Base-by-base conservation (phyloP, 2,797 vertebrate species). In the Distichodus sexfasciatus region DNA sequence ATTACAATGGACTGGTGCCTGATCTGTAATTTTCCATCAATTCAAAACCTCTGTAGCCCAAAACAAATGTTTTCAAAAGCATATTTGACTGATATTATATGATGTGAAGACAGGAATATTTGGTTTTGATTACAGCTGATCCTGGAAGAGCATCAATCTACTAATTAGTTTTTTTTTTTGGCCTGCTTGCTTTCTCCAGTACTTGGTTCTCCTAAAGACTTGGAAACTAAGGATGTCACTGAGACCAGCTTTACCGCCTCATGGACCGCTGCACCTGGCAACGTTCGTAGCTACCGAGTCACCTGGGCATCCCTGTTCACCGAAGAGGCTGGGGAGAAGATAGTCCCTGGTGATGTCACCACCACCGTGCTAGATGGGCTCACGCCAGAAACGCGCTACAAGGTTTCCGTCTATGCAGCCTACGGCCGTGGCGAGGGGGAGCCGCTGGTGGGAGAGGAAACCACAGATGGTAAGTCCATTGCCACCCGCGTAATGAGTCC, bases 381-480 rank as follows among this genome's bases (percentile, higher is more conserved):
- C 71, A 95, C 91, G 66, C 94, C 95, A 9, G 97, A 98, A 81
- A 99, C 96, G 36, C 97, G 93, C 74, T 99, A 99, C 77, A 91
- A 89, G 79, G 88, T 99, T 85, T 95, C 93, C 29, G 93, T 99
- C 55, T 93, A 90, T 43, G 96, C 96, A 47, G 80, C 67, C 60
- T 99, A 99, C 51, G 90, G 88, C 80, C 93, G 84, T 2, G 95
- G 96, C 74, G 94, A 96, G 76, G 96, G 96, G 73, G 88, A 93
- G 33, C 92, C 96, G 0, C 79, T 98, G 71, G 86, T 81, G 66
- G 93, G 93, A 89, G 93, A 97, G 69, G 96, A 95, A 86, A 98
- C 92, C 76, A 99, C 97, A 69, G 94, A 97, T 74, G 87, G 96
- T 98, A 88, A 87, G 90, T 88, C 47, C 54, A 78, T 81, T 75